These are phyloP conservation scores for Koerneria pararmatus DNA, from an alignment of 2,888 invertebrate species.

Conservation along the genomic window DNA sequence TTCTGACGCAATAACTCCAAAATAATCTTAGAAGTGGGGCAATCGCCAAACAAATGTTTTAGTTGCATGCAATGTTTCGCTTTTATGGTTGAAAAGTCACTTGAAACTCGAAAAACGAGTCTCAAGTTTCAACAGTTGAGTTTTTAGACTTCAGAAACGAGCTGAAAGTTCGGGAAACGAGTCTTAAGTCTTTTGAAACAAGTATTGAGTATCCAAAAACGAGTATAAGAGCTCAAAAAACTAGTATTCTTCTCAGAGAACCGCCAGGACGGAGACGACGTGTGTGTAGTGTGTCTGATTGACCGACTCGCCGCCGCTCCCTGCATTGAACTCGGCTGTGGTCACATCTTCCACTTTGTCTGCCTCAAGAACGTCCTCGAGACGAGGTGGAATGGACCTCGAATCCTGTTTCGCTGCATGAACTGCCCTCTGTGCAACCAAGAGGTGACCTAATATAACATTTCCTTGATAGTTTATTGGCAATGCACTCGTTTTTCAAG, in stretches of 20 bases:
- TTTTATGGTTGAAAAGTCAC: too few relatives aligned
- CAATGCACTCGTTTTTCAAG: too few relatives aligned
- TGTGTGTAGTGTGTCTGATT: slow-evolving; percentile 99
- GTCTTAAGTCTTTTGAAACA: too few relatives aligned
- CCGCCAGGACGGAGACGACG: slow-evolving; percentile 88
- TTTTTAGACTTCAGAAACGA: too few relatives aligned
- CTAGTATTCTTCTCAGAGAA: slow-evolving; percentile 18
- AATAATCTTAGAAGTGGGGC: too few relatives aligned
- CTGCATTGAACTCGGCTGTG: slow-evolving; percentile 82
- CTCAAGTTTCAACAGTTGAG: too few relatives aligned
- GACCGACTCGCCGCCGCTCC: slow-evolving; percentile 93
- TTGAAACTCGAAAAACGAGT: too few relatives aligned
- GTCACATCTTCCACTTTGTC: slow-evolving; percentile 90
- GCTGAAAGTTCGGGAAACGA: too few relatives aligned
- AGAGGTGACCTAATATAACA: too few relatives aligned
- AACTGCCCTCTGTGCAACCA: slow-evolving; percentile 89
- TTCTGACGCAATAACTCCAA: too few relatives aligned
- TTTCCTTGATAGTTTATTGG: neutral
- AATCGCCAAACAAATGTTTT: too few relatives aligned
- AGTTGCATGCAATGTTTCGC: too few relatives aligned
- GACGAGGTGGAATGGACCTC: slow-evolving; percentile 86
- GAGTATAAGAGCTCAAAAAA: neutral
- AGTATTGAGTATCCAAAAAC: neutral
- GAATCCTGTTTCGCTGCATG: slow-evolving; percentile 91
- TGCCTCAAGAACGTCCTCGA: slow-evolving; percentile 65